A percentile compares a stretch with the other conserved stretches of the same genome.
These are phyloP conservation scores for Eptesicus fuscus DNA, from an alignment of 2,113 vertebrate species.

Conservation along the genomic window DNA sequence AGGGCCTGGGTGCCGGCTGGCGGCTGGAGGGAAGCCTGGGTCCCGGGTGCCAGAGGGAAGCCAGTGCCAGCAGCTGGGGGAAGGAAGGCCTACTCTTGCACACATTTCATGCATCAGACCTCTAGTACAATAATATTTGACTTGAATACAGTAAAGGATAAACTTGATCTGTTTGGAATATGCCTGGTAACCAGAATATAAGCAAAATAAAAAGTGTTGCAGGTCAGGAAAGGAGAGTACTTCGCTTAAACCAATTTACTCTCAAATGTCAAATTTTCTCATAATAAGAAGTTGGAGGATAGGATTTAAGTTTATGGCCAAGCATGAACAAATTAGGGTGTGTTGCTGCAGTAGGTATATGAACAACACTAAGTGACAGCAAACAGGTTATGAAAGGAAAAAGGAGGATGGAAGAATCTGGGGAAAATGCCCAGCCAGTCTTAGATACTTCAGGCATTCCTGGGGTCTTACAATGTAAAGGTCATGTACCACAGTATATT, in stretches of 20 bases:
- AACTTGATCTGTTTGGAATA: background rate
- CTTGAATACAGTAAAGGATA: background rate
- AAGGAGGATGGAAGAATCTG: background rate
- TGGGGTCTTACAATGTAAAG: background rate
- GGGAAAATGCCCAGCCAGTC: background rate
- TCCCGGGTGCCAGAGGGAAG: too few relatives aligned
- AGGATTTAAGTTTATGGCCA: background rate
- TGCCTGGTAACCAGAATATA: background rate
- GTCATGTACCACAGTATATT: too few relatives aligned
- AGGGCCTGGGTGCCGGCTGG: too few relatives aligned
- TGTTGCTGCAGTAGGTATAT: background rate
- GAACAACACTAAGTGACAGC: background rate
- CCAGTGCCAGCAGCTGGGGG: too few relatives aligned
- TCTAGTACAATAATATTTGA: background rate
- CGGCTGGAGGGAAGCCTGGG: too few relatives aligned
- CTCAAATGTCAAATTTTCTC: background rate
- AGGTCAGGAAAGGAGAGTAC: background rate
- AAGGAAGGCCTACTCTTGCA: too few relatives aligned
- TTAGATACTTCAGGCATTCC: background rate
- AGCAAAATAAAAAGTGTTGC: background rate
- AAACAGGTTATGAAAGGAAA: background rate
- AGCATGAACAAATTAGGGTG: background rate
- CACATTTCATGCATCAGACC: too few relatives aligned
- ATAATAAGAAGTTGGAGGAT: background rate
- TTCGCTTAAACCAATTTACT: background rate